phyloP scores from a whole-genome alignment of 2,888 invertebrate genomes.

The Ryuthela nishihirai region DNA sequence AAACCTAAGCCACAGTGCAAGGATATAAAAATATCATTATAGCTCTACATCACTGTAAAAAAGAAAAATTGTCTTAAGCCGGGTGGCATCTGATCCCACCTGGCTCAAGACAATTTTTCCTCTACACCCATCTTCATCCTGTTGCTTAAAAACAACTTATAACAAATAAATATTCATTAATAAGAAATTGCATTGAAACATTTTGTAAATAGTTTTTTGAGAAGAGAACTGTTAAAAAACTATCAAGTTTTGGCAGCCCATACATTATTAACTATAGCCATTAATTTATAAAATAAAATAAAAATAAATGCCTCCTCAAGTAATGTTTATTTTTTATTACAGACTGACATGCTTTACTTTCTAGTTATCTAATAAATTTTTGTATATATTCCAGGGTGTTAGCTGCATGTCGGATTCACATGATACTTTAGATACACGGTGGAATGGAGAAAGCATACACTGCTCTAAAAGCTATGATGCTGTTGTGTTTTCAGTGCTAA shows the following conservation, averaged over 20 bases:
- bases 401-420: constrained; percentile 31
- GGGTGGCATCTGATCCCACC: no score
- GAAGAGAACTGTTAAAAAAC: background rate
- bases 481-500: constrained; percentile 36
- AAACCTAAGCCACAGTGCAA: no score
- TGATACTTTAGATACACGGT: constrained; percentile 30
- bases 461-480: constrained; percentile 36
- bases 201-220: background rate
- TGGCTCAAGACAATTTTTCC: no score
- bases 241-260: background rate
- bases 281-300: background rate
- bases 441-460: constrained; percentile 21
- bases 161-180: no score
- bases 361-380: background rate
- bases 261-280: background rate
- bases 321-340: background rate
- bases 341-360: background rate
- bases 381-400: constrained; percentile 11
- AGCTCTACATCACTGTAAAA: no score
- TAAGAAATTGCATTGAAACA: no score
- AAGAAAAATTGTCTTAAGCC: no score
- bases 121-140: no score
- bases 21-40: no score
- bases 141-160: no score
- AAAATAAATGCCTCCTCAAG: background rate